Evolutionary conservation across 1,140 invertebrate genomes (phyloP), one percentile per base, ranked within the genome.

Genomic region (Panagrolaimus sp.): DNA sequence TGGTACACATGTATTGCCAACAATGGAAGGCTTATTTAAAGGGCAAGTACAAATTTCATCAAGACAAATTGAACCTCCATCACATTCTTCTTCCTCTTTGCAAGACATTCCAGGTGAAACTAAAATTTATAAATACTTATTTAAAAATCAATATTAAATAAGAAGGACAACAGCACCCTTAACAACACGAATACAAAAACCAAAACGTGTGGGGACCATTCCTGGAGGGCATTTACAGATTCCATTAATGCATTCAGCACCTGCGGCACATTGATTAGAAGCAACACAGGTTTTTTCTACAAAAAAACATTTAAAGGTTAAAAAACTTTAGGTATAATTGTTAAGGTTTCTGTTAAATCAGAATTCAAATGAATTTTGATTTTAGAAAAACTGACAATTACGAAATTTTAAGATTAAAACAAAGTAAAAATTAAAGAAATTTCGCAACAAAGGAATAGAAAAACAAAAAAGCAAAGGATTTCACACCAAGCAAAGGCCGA

Each of bases 11-110:
- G 21, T 7, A 2, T 43, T 12, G 26, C 63, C 43, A 15, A 24
- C 8, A n/a, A 43, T n/a, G 8, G 24, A 17, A 43, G 70, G 9
- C 68, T n/a, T n/a, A n/a, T 26, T 38, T 12, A 38, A 15, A 1
- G 77, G 73, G 28, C 75, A 77, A 17, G 63, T 45, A 55, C 75
- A 77, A 24, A 65, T 45, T 14, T 73, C 76, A 62, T 79, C 65
- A 24, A 46, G 32, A 58, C 75, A 77, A 10, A 14, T 67, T 1
- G 73, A 76, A 14, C 75, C 75, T 17, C 77, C 77, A 21, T 55
- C 38, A 65, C 75, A 79, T 21, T 12, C 28, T 58, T 58, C 52
- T 21, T 28, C 52, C 10, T 58, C 52, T 12, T 26, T 12, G 17
- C 52, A 58, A 28, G 14, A n/a, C 7, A 28, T 26, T 58, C 52